Base-by-base conservation (phyloP, 2,113 vertebrate genomes). In the Pimephales promelas region DNA sequence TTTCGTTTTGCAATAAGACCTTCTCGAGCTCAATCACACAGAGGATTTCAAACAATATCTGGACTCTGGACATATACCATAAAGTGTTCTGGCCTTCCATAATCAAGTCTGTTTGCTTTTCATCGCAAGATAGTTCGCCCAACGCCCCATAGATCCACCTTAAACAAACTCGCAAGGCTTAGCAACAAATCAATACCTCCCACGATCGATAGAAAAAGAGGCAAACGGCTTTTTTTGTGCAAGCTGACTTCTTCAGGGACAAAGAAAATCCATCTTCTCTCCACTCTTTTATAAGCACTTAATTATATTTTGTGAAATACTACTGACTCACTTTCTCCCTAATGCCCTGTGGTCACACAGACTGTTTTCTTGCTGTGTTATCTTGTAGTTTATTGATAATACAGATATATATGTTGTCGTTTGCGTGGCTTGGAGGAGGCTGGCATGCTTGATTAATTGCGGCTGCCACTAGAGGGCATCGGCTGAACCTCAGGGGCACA, bases 161-260 rank as follows among this genome's bases (percentile, higher is more conserved):
- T 90, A 91, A 90, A 90, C 89, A 89, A 90, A 89, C 90, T 86
- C 84, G 86, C 86, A 76, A 73, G 86, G 89, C 89, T 88, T 87
- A 86, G 89, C 82, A 86, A 89, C 87, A 88, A 85, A 91, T 91
- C 89, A 90, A 90, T 90, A 87, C 54, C n/a, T 77, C 52, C 79
- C 43, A 40, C 78, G 59, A 89, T 91, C 88, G 80, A 91, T 91
- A 49, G 75, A 87, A 85, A 84, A 87, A 86, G 83, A 89, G 88
- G 71, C 85, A 78, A 87, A 84, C 83, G 10, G 82, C 81, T 74
- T 86, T 87, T 34, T 78, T 84, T 85, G 56, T 40, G 57, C 68
- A 43, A 52, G 40, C 57, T 86, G 75, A 45, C 64, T 81, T 89
- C 85, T 85, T 49, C 74, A 49, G 87, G 88, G 87, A 86, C 73